phyloP scores from a whole-genome alignment of 2,888 invertebrate genomes.

The Himalopsyche japonica region DNA sequence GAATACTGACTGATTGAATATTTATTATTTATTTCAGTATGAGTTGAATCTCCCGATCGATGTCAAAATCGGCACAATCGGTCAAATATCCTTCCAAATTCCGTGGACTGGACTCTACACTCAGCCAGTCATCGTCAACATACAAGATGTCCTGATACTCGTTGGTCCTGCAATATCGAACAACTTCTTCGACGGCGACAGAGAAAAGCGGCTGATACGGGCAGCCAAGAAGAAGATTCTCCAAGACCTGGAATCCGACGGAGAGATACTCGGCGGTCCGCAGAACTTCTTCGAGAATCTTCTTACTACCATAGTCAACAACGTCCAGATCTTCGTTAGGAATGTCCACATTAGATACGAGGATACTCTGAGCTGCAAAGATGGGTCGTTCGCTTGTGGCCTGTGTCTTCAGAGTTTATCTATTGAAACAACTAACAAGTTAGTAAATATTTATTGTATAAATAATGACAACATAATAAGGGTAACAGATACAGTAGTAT shows the following conservation, averaged over 20 bases:
- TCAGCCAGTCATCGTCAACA: constrained; percentile 71
- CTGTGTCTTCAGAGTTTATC: constrained; percentile 76
- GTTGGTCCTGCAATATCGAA: constrained; percentile 74
- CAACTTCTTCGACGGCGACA: constrained; percentile 71
- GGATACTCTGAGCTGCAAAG: constrained; percentile 69
- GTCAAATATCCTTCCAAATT: constrained; percentile 73
- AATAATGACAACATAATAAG: no score
- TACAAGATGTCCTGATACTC: constrained; percentile 77
- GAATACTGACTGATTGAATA: no score
- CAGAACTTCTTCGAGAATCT: constrained; percentile 73
- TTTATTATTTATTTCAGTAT: constrained; percentile 61
- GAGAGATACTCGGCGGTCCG: constrained; percentile 64
- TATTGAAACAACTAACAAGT: constrained; percentile 81
- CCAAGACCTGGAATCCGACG: constrained; percentile 66
- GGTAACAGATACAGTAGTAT: no score
- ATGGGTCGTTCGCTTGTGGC: constrained; percentile 72
- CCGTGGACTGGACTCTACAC: constrained; percentile 79
- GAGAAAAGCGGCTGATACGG: constrained; percentile 71
- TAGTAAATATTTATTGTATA: constrained; percentile 42
- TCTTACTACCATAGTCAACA: constrained; percentile 76
- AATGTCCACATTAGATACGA: constrained; percentile 83
- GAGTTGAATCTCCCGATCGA: constrained; percentile 80
- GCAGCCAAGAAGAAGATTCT: constrained; percentile 74
- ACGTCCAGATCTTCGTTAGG: constrained; percentile 75
- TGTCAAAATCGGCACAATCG: constrained; percentile 79